Percentiles rank a stretch among this genome's conserved stretches.
Evolutionary conservation across 2,113 vertebrate species (phyloP).

Genomic region (Canis aureus): DNA sequence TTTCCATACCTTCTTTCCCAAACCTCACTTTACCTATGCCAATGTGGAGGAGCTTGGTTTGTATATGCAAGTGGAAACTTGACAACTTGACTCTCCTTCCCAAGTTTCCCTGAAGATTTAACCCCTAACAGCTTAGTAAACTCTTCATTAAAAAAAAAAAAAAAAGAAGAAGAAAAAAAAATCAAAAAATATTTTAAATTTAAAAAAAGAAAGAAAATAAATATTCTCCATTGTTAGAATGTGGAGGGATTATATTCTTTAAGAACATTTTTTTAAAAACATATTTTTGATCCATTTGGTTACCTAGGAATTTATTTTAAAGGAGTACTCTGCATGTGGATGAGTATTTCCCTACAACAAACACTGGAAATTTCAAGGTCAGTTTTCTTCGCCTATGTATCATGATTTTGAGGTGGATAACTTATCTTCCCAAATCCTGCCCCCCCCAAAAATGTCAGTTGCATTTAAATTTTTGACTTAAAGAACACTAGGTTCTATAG

Average conservation of each 20-base stretch:
- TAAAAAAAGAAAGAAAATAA: neutral
- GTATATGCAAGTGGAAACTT: neutral
- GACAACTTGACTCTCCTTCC: neutral
- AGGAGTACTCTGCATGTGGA: neutral
- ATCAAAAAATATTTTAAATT: neutral
- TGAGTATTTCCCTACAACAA: neutral
- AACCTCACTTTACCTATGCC: too few species aligned
- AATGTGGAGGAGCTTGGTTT: neutral
- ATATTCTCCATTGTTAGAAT: neutral
- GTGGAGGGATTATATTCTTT: neutral
- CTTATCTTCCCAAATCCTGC: neutral
- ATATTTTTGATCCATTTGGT: neutral
- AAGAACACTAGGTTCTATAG: neutral
- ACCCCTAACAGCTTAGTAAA: neutral
- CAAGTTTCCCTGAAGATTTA: neutral
- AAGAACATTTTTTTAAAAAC: neutral
- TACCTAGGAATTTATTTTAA: constrained; percentile 30
- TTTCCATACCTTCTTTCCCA: neutral
- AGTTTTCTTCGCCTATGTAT: neutral
- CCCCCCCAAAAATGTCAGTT: neutral
- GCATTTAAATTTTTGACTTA: constrained; percentile 27
- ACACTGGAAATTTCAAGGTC: neutral
- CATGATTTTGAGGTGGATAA: neutral
- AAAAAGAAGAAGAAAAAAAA: too few species aligned
- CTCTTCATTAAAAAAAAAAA: neutral